A percentile compares a stretch with the other conserved stretches of the same genome.
phyloP scores from a whole-genome alignment of 2,797 vertebrate species.

The Numenius phaeopus region DNA sequence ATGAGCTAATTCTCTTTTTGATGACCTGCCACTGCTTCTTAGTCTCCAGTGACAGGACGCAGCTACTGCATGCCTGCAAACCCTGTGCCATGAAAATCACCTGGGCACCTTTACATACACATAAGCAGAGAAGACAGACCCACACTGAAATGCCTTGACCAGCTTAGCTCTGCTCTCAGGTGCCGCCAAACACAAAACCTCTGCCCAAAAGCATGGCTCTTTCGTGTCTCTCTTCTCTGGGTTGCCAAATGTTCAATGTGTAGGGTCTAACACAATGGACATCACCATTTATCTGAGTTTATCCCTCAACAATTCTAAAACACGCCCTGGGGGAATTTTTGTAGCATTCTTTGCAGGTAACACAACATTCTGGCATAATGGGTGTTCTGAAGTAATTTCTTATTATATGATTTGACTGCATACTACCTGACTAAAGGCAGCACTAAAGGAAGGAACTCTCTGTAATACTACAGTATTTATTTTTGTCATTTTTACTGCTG shows the following conservation, averaged over 20 bases:
- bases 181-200: not conserved
- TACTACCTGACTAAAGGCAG: not conserved
- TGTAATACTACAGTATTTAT: not conserved
- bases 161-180: not conserved
- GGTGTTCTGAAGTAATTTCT: not conserved
- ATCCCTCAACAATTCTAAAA: not conserved
- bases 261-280: not conserved
- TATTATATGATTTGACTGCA: not conserved
- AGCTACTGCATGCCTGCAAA: constrained; percentile 15
- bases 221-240: not conserved
- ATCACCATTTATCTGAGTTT: not conserved
- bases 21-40: constrained; percentile 52
- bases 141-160: not conserved
- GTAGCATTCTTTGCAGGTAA: accelerated
- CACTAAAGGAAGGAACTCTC: not conserved
- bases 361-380: not conserved
- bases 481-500: not conserved
- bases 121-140: not conserved
- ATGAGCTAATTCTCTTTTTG: constrained; percentile 59
- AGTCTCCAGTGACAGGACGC: constrained; percentile 23
- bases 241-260: not conserved
- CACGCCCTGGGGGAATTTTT: accelerated
- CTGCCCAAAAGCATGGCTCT: not conserved
- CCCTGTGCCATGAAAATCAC: constrained; percentile 42
- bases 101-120: not conserved